These are phyloP conservation scores for Nestor notabilis DNA, from an alignment of 2,113 vertebrate genomes.

Conservation along the genomic window DNA sequence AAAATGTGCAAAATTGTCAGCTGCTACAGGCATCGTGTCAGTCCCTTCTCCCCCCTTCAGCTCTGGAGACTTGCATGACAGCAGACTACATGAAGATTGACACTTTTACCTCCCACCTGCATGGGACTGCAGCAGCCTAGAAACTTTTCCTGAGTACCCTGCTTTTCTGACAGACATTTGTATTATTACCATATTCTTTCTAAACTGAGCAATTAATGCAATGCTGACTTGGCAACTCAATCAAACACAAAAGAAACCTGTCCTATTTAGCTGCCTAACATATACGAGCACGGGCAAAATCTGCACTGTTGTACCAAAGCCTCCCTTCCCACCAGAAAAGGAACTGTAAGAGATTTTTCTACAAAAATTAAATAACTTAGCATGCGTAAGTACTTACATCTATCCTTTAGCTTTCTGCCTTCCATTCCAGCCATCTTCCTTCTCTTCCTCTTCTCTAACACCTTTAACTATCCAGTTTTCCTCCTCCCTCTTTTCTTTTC, in stretches of 20 bases:
- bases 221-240: background rate
- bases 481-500: background rate
- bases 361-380: background rate
- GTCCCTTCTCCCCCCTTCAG: background rate
- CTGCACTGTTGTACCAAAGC: background rate
- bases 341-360: background rate
- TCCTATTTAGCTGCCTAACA: background rate
- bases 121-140: background rate
- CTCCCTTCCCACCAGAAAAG: background rate
- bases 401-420: background rate
- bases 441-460: background rate
- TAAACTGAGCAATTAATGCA: background rate
- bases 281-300: background rate
- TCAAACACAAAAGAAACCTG: background rate
- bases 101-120: background rate
- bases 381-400: background rate
- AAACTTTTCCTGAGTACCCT: background rate
- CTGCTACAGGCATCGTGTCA: background rate
- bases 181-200: background rate
- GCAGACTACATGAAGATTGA: background rate
- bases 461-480: background rate
- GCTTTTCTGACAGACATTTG: background rate
- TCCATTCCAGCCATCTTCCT: background rate
- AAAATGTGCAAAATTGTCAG: background rate
- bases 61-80: background rate